phyloP scores from a whole-genome alignment of 2,113 vertebrate species.

The Colistium nudipinnis region DNA sequence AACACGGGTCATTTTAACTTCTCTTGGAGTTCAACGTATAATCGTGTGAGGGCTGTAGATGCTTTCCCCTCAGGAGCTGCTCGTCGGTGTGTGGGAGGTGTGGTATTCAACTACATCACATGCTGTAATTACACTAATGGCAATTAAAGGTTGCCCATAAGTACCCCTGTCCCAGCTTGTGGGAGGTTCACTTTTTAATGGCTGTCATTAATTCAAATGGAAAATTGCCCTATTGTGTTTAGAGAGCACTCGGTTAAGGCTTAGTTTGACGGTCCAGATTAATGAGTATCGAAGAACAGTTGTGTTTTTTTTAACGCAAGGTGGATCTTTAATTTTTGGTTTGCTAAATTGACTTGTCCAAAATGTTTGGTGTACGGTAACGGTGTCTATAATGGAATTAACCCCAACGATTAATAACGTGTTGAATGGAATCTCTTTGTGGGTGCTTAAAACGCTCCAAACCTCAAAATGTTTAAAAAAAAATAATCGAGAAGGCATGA shows the following conservation, averaged over 20 bases:
- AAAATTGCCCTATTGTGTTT: conserved; percentile 7
- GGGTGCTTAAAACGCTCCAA: too few relatives aligned
- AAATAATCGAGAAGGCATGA: too few relatives aligned
- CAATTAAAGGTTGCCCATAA: conserved; percentile 32
- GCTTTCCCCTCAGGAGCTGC: conserved; percentile 21
- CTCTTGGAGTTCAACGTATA: conserved; percentile 1
- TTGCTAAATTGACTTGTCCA: too few relatives aligned
- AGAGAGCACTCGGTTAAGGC: conserved; percentile 12
- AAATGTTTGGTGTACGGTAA: not conserved
- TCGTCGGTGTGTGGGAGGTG: conserved; percentile 36
- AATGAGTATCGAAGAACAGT: not conserved
- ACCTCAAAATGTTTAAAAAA: too few relatives aligned
- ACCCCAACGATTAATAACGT: too few relatives aligned
- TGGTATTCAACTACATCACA: conserved; percentile 32
- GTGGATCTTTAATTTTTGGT: too few relatives aligned
- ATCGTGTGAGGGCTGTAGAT: not conserved
- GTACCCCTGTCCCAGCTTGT: conserved; percentile 25
- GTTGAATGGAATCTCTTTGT: too few relatives aligned
- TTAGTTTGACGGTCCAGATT: conserved; percentile 20
- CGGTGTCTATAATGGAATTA: too few relatives aligned
- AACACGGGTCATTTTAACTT: conserved; percentile 20
- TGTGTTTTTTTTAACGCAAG: too few relatives aligned
- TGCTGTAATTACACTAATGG: conserved; percentile 47
- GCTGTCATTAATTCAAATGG: conserved; percentile 39
- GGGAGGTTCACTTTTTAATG: conserved; percentile 35